Evolutionary conservation across 2,888 invertebrate genomes (phyloP).

Genomic region (Melanargia galathea): DNA sequence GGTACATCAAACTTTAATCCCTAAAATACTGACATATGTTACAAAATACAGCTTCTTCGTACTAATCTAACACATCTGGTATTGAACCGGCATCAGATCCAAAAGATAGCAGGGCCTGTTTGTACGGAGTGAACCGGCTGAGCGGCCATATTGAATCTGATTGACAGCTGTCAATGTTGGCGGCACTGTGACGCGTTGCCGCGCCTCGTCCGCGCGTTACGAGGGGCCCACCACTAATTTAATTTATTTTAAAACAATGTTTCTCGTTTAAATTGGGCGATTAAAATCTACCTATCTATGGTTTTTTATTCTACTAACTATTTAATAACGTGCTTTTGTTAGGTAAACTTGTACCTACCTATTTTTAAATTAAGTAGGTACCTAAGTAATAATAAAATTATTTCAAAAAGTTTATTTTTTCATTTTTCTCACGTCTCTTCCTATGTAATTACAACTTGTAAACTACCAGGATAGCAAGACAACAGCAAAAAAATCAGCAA

Average conservation of each 20-base stretch:
- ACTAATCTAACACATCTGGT: constrained; percentile 57
- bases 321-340: neutral
- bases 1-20: constrained; percentile 36
- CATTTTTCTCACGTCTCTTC: too few relatives aligned
- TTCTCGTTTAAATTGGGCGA: constrained; percentile 21
- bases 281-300: neutral
- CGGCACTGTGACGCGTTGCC: constrained; percentile 78
- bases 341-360: neutral
- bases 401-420: too few relatives aligned
- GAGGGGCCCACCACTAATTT: constrained; percentile 65
- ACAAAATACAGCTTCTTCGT: constrained; percentile 48
- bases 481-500: too few relatives aligned
- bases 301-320: neutral
- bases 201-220: constrained; percentile 62
- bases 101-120: constrained; percentile 53
- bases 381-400: too few relatives aligned
- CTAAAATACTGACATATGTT: constrained; percentile 41
- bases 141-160: constrained; percentile 79
- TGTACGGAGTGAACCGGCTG: constrained; percentile 66
- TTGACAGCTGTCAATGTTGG: constrained; percentile 82
- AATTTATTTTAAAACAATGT: constrained; percentile 40
- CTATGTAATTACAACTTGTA: too few relatives aligned
- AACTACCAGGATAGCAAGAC: too few relatives aligned
- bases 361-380: too few relatives aligned
- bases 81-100: constrained; percentile 53